Base-by-base conservation (phyloP, 2,113 vertebrate species). In the Cavia aperea region DNA sequence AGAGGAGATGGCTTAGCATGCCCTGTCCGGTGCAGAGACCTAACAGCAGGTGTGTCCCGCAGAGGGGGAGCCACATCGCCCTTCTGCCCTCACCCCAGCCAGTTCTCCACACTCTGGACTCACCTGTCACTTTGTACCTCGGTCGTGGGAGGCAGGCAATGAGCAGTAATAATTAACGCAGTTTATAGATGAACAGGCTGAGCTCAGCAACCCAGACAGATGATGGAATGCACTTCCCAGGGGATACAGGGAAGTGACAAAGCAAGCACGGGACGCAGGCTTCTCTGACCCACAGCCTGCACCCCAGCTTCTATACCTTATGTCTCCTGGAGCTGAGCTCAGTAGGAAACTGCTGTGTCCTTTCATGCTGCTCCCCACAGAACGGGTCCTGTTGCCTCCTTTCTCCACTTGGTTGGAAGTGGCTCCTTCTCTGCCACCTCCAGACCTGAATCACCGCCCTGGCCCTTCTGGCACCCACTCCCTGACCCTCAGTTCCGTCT, bases 391-490 rank as follows among this genome's bases (percentile, higher is more conserved):
- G 1, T 3, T 2, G 43, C 4, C 51, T 36, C 16, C 68, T 39
- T 36, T 23, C 4, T 49, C 7, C 2, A 4, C n/a, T n/a, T 7
- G 31, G 15, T 24, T 65, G 85, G 36, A 39, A 75, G 73, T 12
- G 29, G 5, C 5, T 43, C 72, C 21, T 75, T 75, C 72, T 75
- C 43, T 43, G 60, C 19, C 33, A 6, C 18, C 49, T 29, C 51
- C 19, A 13, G 18, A 31, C 73, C 56, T 10, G 43, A 7, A 29
- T 7, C 31, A 6, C 58, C 1, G 0, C 8, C 33, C 21, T 72
- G n/a, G 54, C 23, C 18, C 6, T 0, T 0, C 1, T 0, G 16
- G 0, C 19, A 54, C 39, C 68, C 4, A 4, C 18, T 39, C 49
- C 70, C 46, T 0, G 0, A 9, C 60, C 29, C 46, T 51, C 6